phyloP scores from a whole-genome alignment of 2,113 vertebrate genomes.

The Malaclemys terrapin region DNA sequence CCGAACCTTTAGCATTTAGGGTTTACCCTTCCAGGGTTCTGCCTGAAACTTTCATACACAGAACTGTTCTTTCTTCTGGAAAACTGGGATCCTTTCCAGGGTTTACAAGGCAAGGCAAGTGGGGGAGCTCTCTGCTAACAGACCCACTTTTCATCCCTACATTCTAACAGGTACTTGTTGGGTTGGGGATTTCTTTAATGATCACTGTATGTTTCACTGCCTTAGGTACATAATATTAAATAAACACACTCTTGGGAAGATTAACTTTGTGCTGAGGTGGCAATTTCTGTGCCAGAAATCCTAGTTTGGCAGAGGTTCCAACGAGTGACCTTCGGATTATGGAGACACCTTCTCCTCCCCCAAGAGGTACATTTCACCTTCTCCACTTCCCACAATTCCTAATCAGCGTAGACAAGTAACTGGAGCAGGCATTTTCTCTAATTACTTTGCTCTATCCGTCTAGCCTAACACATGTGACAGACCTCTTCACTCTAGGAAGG shows the following conservation, averaged over 20 bases:
- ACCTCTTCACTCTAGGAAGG: not conserved
- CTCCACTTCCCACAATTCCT: not conserved
- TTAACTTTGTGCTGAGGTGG: not conserved
- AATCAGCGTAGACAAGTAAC: not conserved
- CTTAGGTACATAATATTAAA: not conserved
- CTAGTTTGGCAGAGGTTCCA: not conserved
- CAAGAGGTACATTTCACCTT: not conserved
- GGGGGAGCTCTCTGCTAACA: not conserved
- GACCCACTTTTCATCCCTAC: not conserved
- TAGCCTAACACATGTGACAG: not conserved
- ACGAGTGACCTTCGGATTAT: not conserved
- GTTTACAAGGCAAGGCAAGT: not conserved
- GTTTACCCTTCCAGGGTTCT: not conserved
- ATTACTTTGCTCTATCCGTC: not conserved
- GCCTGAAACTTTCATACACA: not conserved
- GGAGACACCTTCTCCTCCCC: not conserved
- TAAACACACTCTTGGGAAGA: conserved; percentile 20
- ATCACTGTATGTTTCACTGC: not conserved
- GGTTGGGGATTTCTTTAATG: not conserved
- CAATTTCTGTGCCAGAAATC: not conserved
- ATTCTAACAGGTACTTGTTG: not conserved
- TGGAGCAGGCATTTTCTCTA: not conserved
- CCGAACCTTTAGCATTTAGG: not conserved
- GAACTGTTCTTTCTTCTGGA: not conserved
- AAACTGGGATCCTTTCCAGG: not conserved